Conservation (phyloP, 2,113 vertebrate species). For the Macaca nemestrina region DNA sequence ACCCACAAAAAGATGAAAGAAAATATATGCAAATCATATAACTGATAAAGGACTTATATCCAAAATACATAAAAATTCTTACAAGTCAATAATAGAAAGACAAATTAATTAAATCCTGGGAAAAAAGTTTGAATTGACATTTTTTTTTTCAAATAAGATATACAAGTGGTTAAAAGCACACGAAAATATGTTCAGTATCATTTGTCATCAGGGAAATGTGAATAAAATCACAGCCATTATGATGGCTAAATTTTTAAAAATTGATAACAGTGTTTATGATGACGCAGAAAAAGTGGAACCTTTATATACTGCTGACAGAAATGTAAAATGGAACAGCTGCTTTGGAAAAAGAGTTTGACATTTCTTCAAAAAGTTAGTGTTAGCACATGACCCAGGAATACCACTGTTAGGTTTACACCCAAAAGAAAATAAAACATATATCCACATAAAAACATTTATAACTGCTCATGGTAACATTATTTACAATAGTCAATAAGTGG, state of each 20-base stretch:
- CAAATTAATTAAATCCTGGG: not conserved
- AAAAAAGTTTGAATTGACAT: not conserved
- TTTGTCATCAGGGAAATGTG: not conserved
- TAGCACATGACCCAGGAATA: not conserved
- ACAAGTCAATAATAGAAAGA: not conserved
- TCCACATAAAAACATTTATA: not conserved
- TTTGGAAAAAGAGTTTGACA: not conserved
- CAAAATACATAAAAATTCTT: not conserved
- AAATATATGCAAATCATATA: not conserved
- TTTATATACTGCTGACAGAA: not conserved
- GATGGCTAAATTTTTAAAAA: not conserved
- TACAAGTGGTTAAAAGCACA: not conserved
- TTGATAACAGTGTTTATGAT: not conserved
- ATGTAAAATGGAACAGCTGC: not conserved
- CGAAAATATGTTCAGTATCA: not conserved
- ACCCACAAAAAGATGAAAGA: not conserved
- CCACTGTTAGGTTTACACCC: not conserved
- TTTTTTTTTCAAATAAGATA: not conserved
- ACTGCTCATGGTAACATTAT: not conserved
- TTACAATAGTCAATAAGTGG: not conserved
- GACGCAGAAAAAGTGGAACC: not conserved
- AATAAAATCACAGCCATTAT: not conserved
- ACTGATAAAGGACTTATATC: not conserved
- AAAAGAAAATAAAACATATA: not conserved
- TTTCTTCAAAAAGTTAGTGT: not conserved